These are phyloP conservation scores for Pseudomyrmex concolor DNA, from an alignment of 1,140 invertebrate species.

Conservation along the genomic window DNA sequence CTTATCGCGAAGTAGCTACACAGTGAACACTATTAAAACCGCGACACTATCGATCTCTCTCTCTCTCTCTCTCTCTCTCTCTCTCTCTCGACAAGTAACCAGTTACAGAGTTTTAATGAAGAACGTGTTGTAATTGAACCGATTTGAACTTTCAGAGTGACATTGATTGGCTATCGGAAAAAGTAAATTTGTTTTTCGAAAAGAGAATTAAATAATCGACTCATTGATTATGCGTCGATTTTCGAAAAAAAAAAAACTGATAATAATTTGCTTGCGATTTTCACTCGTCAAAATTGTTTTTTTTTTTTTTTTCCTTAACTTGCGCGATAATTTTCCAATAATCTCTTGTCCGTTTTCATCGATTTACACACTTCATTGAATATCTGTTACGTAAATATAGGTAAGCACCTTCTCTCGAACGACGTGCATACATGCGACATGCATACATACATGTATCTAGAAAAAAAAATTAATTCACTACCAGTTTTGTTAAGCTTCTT, in stretches of 20 bases:
- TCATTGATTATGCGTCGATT: neutral
- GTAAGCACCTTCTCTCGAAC: too few species aligned
- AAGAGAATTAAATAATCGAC: conserved; percentile 1
- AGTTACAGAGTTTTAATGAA: neutral
- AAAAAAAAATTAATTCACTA: conserved; percentile 45
- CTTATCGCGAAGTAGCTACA: neutral
- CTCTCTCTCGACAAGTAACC: neutral
- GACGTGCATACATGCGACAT: too few species aligned
- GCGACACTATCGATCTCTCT: neutral
- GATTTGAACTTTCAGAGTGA: conserved; percentile 17
- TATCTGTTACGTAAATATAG: neutral
- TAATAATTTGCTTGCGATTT: conserved; percentile 31
- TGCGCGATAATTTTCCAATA: conserved; percentile 33
- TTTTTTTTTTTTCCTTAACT: too few species aligned
- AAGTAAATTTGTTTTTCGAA: neutral
- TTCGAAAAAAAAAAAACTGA: neutral
- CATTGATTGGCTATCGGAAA: conserved; percentile 24
- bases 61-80: too few species aligned
- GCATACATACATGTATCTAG: neutral
- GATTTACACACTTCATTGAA: neutral
- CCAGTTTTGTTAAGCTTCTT: conserved; percentile 42
- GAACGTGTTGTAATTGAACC: conserved; percentile 1
- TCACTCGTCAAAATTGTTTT: neutral
- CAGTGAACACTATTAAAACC: conserved; percentile 19
- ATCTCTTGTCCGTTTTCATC: conserved; percentile 16